Evolutionary conservation across 2,888 invertebrate genomes (phyloP).

Genomic region (Cephalotes varians): DNA sequence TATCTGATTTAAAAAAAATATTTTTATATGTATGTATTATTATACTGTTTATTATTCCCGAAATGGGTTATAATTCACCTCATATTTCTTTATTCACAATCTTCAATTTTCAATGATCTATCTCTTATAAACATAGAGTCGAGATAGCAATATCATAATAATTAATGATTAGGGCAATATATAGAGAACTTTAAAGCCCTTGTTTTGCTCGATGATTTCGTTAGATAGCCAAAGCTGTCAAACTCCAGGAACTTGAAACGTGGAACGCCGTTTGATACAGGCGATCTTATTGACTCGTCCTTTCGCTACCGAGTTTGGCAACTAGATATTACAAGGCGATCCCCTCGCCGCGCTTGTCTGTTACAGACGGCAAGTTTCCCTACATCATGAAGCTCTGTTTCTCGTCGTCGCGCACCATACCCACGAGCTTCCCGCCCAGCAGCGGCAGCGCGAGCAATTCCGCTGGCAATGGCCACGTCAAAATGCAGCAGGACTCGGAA

Average conservation of each 20-base stretch:
- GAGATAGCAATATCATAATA: background rate
- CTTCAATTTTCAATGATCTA: background rate
- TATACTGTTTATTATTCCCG: background rate
- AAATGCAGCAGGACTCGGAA: constrained; percentile 86
- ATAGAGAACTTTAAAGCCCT: background rate
- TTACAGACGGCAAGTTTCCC: constrained; percentile 97
- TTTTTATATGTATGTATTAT: background rate
- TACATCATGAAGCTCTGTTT: constrained; percentile 99
- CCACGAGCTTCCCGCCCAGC: constrained; percentile 83
- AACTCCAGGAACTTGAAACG: background rate
- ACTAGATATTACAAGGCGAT: constrained; percentile 31
- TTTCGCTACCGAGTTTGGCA: constrained; percentile 9
- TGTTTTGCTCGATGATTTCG: background rate
- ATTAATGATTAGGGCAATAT: background rate
- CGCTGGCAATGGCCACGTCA: constrained; percentile 84
- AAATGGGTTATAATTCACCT: background rate
- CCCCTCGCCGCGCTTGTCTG: constrained; percentile 48
- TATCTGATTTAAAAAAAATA: background rate
- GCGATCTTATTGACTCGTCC: background rate
- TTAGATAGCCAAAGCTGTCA: background rate
- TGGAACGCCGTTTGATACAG: background rate
- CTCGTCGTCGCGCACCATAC: constrained; percentile 92
- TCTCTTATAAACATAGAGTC: background rate
- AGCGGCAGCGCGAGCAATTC: constrained; percentile 81
- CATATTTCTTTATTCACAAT: background rate